Evolutionary conservation across 2,888 invertebrate genomes (phyloP).

Genomic region (Tachina fera): DNA sequence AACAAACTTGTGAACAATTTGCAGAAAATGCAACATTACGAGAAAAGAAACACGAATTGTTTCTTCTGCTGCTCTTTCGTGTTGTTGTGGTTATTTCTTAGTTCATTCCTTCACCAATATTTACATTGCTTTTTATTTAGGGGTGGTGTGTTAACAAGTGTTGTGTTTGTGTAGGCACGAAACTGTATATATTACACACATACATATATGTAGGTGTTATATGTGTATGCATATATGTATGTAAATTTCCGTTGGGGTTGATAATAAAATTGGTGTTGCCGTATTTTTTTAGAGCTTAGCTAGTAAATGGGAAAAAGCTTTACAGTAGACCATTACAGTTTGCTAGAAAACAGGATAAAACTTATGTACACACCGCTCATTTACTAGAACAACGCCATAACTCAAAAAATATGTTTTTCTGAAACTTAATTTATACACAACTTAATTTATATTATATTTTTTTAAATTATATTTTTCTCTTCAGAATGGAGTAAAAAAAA

Average conservation of each 20-base stretch:
- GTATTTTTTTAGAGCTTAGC: neutral
- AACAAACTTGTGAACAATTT: constrained; percentile 43
- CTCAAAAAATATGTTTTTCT: too few species aligned
- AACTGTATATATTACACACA: neutral
- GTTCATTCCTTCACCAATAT: neutral
- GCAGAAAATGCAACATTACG: constrained; percentile 65
- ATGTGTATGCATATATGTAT: neutral
- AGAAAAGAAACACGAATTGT: constrained; percentile 59
- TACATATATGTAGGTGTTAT: too few species aligned
- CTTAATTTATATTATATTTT: too few species aligned
- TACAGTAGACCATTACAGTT: too few species aligned
- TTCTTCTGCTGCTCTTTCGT: neutral
- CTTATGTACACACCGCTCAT: too few species aligned
- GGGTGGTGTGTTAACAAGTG: constrained; percentile 31
- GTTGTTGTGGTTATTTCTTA: constrained; percentile 16
- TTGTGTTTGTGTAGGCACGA: neutral
- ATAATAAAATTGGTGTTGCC: constrained; percentile 33
- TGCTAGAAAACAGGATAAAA: too few species aligned
- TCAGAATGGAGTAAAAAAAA: too few species aligned
- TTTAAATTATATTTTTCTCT: too few species aligned
- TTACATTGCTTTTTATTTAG: neutral
- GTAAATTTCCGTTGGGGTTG: constrained; percentile 16
- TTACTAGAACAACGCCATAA: too few species aligned
- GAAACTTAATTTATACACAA: too few species aligned
- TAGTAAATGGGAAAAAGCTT: neutral